phyloP scores from a whole-genome alignment of 2,113 vertebrate species.

The Paraplagusia blochii region DNA sequence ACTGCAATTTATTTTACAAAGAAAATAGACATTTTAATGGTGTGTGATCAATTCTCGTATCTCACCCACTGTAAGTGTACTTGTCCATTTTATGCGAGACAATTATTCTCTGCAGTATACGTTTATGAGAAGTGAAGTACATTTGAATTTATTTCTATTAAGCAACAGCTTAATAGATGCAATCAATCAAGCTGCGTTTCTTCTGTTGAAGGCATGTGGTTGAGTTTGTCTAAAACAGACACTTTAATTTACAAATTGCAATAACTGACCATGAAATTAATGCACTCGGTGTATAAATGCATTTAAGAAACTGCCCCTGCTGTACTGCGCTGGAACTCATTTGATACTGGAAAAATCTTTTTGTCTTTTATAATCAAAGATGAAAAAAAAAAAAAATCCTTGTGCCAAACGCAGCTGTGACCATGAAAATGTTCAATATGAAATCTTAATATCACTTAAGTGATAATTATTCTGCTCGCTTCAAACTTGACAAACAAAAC shows the following conservation, averaged over 20 bases:
- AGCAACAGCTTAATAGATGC: background rate
- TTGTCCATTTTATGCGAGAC: conserved; percentile 33
- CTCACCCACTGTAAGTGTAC: conserved; percentile 35
- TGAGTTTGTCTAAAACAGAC: too few relatives aligned
- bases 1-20: conserved; percentile 10
- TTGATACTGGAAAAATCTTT: conserved; percentile 31
- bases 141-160: conserved; percentile 20
- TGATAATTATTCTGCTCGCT: conserved; percentile 94
- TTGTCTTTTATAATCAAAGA: conserved; percentile 84
- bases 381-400: conserved; percentile 84
- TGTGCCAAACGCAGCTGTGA: conserved; percentile 82
- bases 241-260: too few relatives aligned
- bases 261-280: too few relatives aligned
- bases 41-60: conserved; percentile 44
- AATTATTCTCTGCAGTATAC: conserved; percentile 1
- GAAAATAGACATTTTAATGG: conserved; percentile 21
- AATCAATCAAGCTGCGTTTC: background rate
- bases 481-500: conserved; percentile 94
- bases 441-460: conserved; percentile 96
- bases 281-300: background rate
- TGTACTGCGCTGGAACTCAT: conserved; percentile 11
- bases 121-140: conserved; percentile 1
- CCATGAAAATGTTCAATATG: conserved; percentile 90
- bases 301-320: background rate
- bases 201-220: background rate